phyloP scores from a whole-genome alignment of 2,113 vertebrate genomes.

The Connochaetes taurinus region DNA sequence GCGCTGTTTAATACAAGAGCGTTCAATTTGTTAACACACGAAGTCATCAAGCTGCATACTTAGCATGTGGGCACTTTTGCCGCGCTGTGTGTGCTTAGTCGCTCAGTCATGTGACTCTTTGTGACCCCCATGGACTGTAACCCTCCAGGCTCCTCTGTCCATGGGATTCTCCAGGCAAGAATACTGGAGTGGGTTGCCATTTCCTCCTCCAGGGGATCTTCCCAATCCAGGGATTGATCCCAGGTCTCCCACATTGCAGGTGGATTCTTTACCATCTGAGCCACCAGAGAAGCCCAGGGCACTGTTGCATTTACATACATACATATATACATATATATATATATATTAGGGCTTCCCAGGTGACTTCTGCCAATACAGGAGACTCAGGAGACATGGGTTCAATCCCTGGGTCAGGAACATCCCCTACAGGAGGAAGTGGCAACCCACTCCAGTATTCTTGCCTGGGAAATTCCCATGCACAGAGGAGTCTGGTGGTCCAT shows the following conservation, averaged over 20 bases:
- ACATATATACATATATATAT: rapidly evolving
- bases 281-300: neutral
- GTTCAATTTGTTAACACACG: neutral
- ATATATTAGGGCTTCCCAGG: neutral
- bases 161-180: neutral
- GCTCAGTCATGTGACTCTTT: rapidly evolving
- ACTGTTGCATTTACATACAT: neutral
- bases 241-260: neutral
- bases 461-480: neutral
- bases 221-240: neutral
- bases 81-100: neutral
- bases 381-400: neutral
- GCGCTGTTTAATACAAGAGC: neutral
- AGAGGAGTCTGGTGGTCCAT: neutral
- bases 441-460: neutral
- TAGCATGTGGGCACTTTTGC: neutral
- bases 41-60: neutral
- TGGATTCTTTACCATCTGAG: neutral
- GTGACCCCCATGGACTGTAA: rapidly evolving
- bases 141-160: neutral
- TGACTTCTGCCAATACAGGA: neutral
- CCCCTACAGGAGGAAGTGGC: neutral
- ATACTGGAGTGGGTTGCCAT: neutral
- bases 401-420: neutral
- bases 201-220: neutral